Base-by-base conservation (phyloP, 2,888 invertebrate genomes). In the Cantharis rufa region DNA sequence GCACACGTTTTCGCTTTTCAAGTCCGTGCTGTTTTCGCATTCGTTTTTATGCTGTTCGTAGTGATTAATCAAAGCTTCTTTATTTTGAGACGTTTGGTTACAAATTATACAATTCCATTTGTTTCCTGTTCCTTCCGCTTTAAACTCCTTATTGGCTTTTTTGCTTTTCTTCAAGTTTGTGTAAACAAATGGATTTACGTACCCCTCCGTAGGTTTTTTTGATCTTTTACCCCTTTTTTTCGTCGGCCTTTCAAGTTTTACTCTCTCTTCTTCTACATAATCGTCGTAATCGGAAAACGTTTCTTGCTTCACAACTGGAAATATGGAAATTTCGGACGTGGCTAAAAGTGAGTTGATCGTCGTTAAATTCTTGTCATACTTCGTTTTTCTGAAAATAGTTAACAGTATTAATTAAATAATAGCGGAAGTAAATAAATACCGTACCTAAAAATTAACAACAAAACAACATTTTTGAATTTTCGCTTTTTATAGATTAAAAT, bases 71-170 rank as follows among this genome's bases (percentile, higher is more conserved):
- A 82, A 71, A 11, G 77, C 70, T 64, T 80, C 76, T 73, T 82
- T 82, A 27, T 79, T 79, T 10, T 28, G n/a, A 0, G 72, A 62
- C 10, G 77, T 70, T 21, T 78, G 80, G 48, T 79, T 78, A 68
- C 82, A 82, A 21, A 82, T 81, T 62, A 82, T 81, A 27, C 82
- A 82, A 1, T 78, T 69, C 82, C 82, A 82, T 61, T 81, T 82
- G 64, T 63, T 66, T 27, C 64, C 77, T 2, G 68, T 69, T 15
- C n/a, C 66, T 62, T 79, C 78, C 7, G 61, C 21, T n/a, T 73
- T 73, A 11, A 69, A 71, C 10, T 16, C 69, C 21, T 75, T 75
- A 15, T 69, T 32, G 13, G 62, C 68, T 10, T 74, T 75, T 32
- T 64, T 66, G 21, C 28, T 75, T 7, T 27, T 61, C 18, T 68